These are phyloP conservation scores for Siniperca chuatsi DNA, from an alignment of 2,113 vertebrate genomes.

Conservation along the genomic window DNA sequence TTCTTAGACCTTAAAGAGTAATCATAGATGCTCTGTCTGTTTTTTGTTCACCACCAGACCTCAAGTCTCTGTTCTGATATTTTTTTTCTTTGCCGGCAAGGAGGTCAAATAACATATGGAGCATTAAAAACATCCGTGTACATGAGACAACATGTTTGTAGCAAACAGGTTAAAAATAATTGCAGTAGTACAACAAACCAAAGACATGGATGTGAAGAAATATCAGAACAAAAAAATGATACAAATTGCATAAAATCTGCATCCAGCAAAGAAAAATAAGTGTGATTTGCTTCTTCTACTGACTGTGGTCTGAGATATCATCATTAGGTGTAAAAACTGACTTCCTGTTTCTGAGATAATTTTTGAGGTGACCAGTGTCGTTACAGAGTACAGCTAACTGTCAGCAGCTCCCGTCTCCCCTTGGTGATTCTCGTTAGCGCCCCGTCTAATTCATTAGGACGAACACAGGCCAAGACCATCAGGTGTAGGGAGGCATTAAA, in stretches of 20 bases:
- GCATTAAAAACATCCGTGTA: neutral
- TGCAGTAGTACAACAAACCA: neutral
- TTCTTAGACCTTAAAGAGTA: neutral
- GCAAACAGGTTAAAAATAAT: conserved; percentile 30
- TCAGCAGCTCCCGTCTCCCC: conserved; percentile 20
- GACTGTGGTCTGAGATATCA: neutral
- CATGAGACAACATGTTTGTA: neutral
- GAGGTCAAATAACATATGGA: conserved; percentile 12
- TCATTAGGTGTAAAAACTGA: conserved; percentile 14
- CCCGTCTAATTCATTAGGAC: conserved; percentile 31
- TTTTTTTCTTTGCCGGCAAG: neutral
- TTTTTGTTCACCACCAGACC: neutral
- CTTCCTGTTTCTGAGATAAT: neutral
- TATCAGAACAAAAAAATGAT: neutral
- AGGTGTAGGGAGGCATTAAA: conserved; percentile 15
- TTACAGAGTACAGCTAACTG: conserved; percentile 1
- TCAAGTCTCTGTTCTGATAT: neutral
- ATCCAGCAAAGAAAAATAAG: neutral
- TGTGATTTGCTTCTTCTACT: neutral
- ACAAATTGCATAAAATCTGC: neutral
- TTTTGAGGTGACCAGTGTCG: conserved; percentile 22
- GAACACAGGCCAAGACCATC: neutral
- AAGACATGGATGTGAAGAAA: neutral
- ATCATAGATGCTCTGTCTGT: neutral
- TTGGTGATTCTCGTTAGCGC: conserved; percentile 3